Evolutionary conservation across 2,113 vertebrate species (phyloP).

Genomic region (Pluvialis apricaria): DNA sequence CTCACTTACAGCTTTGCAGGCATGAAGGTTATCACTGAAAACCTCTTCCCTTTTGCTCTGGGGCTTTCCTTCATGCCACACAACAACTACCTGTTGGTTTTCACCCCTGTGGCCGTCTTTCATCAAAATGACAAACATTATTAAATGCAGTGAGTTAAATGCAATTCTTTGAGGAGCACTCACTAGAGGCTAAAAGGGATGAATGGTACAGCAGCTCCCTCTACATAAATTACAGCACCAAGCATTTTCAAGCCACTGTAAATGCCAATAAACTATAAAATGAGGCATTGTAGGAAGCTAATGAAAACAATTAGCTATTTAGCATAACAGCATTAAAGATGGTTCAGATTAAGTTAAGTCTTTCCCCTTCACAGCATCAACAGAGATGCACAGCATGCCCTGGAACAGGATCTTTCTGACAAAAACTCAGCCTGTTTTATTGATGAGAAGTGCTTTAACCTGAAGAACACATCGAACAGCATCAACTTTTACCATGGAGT

Average conservation of each 20-base stretch:
- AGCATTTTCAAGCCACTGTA: not conserved
- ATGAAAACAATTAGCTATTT: not conserved
- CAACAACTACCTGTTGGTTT: not conserved
- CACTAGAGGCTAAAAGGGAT: not conserved
- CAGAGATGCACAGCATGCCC: slow-evolving; percentile 57
- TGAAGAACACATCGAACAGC: slow-evolving; percentile 46
- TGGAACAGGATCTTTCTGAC: slow-evolving; percentile 61
- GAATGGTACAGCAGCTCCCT: not conserved
- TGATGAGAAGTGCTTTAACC: slow-evolving; percentile 62
- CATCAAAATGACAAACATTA: not conserved
- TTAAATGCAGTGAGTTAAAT: not conserved
- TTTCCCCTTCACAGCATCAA: slow-evolving; percentile 32
- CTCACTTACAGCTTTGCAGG: not conserved
- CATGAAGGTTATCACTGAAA: not conserved
- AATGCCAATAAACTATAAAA: not conserved
- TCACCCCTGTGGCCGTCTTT: not conserved
- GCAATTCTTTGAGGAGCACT: not conserved
- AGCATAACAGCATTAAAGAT: not conserved
- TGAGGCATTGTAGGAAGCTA: not conserved
- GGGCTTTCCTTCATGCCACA: not conserved
- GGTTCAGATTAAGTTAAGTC: not conserved
- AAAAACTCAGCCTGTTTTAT: slow-evolving; percentile 61
- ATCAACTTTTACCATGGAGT: slow-evolving; percentile 55
- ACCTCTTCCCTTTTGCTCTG: not conserved
- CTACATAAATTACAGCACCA: not conserved